Base-by-base conservation (phyloP, 1,140 invertebrate genomes). In the Teleogryllus occipitalis region DNA sequence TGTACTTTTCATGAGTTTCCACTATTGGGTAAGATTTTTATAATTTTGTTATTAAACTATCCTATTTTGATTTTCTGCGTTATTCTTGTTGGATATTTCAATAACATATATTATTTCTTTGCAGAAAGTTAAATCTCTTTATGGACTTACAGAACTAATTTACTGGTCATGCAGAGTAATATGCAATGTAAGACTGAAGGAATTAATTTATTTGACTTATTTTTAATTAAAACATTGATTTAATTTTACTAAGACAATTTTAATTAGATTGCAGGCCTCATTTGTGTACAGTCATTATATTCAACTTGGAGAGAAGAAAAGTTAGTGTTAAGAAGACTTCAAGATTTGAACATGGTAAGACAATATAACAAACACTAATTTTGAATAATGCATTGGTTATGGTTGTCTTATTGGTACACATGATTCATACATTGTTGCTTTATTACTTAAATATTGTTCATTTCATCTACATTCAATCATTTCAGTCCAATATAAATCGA, bases 1-100 rank as follows among this genome's bases (percentile, higher is more conserved):
- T 82, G 90, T 91, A 49, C 89, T 92, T 82, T 92, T 91, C 83
- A 92, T 92, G 91, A 90, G 90, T 78, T 89, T 92, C 48, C 88
- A 90, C 82, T 89, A 91, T 83, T 92, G 91, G 91, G 91, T 92
- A 87, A 88, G 86, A 15, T 75, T 39, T 39, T 15, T 22, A 21
- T 75, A 75, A 22, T 10, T 14, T 10, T 10, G 74, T 75, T 75
- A 10, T 75, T 39, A 75, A 75, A 10, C 2, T 10, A 10, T 75
- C 3, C 7, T 22, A 22, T n/a, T 75, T 75, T 22, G n/a, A 15
- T 75, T 75, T 3, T n/a, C 14, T 72, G 65, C 6, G 14, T 72
- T 72, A 14, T 75, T 21, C 27, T 75, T 75, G 12, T 39, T 39
- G 27, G 74, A 15, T 75, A 2, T 14, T n/a, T 72, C 14, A 72